Evolutionary conservation across 2,113 vertebrate genomes (phyloP).

Genomic region (Crotalus tigris): DNA sequence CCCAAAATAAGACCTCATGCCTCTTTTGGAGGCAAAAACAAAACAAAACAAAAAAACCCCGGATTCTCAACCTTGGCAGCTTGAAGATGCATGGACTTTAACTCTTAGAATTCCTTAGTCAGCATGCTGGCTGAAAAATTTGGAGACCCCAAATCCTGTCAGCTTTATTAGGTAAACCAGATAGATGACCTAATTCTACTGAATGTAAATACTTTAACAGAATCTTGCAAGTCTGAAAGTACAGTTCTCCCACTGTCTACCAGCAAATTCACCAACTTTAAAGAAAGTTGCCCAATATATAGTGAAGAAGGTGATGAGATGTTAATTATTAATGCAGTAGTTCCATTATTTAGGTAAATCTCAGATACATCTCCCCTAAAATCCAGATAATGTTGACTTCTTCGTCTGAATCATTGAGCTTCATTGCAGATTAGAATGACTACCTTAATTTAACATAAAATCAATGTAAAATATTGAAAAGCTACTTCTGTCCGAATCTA

Average conservation of each 20-base stretch:
- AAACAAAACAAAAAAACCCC: no score
- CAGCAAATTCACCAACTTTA: neutral
- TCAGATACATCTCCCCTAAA: neutral
- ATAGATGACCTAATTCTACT: neutral
- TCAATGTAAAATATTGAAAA: constrained; percentile 7
- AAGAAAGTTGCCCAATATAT: neutral
- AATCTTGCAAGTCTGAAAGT: neutral
- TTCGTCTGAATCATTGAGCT: constrained; percentile 25
- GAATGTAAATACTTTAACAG: neutral
- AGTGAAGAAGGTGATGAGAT: neutral
- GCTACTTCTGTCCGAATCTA: constrained; percentile 26
- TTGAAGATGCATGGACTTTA: no score
- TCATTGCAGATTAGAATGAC: constrained; percentile 29
- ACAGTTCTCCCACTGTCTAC: neutral
- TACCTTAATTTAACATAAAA: constrained; percentile 34
- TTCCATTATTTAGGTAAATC: neutral
- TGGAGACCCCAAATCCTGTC: neutral
- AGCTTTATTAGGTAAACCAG: neutral
- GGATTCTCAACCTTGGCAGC: no score
- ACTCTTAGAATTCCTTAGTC: no score
- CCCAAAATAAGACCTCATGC: no score
- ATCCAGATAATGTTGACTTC: neutral
- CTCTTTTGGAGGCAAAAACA: no score
- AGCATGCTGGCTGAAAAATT: neutral
- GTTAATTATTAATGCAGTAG: neutral